Evolutionary conservation across 1,140 invertebrate species (phyloP), one percentile per base, ranked within the genome.

Genomic region (Euura lappo): DNA sequence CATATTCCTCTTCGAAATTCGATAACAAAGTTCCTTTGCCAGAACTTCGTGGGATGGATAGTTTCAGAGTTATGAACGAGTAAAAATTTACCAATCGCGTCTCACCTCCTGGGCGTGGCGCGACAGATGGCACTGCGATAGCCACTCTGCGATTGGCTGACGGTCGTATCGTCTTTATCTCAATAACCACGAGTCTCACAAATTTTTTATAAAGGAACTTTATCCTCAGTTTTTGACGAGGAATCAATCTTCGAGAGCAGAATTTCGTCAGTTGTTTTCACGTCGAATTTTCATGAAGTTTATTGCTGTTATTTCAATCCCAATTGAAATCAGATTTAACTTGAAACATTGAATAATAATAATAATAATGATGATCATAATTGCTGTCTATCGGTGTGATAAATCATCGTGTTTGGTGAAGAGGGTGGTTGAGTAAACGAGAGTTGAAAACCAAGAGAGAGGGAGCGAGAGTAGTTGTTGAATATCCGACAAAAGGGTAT

Each of bases 401-500:
- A 28, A 28, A 28, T 28, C 28, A 28, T 28, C 28, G 28, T 28
- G 28, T 28, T 28, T 1, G 28, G 28, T 28, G 51, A n/a, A 60
- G 3, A 6, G 6, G 51, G 51, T 60, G 13, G 51, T 11, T 60
- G 13, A 60, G 51, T 11, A n/a, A 60, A 60, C 10, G 51, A n/a
- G 51, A 28, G 51, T 11, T 60, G 51, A 60, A 60, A 11, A 60
- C 51, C 13, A 8, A 6, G 2, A n/a, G 51, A n/a, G 3, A 51
- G 6, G 2, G 47, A 51, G 6, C 1, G 47, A 5, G 6, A 60
- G 3, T 8, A 60, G 13, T 11, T 6, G 51, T 8, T 60, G 51
- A 60, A n/a, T 60, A n/a, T n/a, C 51, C 13, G 51, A n/a, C 51
- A 60, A n/a, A 60, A 60, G 51, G 28, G 51, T n/a, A 60, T n/a